These are phyloP conservation scores for Biston betularia DNA, from an alignment of 2,888 invertebrate genomes.

Conservation along the genomic window DNA sequence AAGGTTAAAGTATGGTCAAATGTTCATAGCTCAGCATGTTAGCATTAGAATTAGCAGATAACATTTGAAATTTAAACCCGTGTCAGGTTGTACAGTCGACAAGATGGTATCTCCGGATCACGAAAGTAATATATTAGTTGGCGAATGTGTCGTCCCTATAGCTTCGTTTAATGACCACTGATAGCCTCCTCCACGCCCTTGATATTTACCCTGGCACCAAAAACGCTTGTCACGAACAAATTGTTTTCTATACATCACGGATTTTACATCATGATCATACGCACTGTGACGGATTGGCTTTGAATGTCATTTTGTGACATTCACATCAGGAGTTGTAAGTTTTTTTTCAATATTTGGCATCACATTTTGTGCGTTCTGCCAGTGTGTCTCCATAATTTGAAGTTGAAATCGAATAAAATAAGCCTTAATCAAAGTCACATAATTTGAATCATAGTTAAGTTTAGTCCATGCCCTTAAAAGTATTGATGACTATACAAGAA, in stretches of 20 bases:
- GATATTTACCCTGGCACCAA: conserved; percentile 70
- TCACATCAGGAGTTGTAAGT: not conserved
- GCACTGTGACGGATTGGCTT: conserved; percentile 62
- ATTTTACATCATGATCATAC: conserved; percentile 61
- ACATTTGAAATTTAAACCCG: conserved; percentile 39
- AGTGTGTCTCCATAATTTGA: too few relatives aligned
- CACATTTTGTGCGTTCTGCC: too few relatives aligned
- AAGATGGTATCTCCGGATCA: conserved; percentile 70
- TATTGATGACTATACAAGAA: too few relatives aligned
- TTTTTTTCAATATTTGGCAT: too few relatives aligned
- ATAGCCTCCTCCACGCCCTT: conserved; percentile 66
- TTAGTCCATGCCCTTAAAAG: too few relatives aligned
- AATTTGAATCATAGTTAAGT: too few relatives aligned
- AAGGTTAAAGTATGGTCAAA: conserved; percentile 4
- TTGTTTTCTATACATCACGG: conserved; percentile 71
- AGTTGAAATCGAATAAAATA: too few relatives aligned
- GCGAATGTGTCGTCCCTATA: conserved; percentile 82
- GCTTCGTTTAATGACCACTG: conserved; percentile 78
- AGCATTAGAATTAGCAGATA: conserved; percentile 30
- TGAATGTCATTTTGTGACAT: conserved; percentile 43
- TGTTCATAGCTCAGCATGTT: conserved; percentile 39
- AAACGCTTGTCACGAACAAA: conserved; percentile 75
- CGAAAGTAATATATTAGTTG: conserved; percentile 79
- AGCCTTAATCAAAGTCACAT: too few relatives aligned
- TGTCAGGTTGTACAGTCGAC: conserved; percentile 79